Base-by-base conservation (phyloP, 2,888 invertebrate species). In the Euphydryas editha region DNA sequence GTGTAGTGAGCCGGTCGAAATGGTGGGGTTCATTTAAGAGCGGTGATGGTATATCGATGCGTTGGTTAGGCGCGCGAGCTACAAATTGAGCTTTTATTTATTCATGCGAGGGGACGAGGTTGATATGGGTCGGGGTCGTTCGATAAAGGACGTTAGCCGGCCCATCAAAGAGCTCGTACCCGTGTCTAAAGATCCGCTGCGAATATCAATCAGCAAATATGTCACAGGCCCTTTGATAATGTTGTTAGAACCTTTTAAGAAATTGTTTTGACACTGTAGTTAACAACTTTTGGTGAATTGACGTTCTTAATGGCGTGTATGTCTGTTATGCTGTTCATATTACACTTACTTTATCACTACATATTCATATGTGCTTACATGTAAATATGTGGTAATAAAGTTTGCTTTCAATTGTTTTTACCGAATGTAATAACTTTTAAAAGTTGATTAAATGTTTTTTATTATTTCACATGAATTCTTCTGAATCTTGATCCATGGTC, bases 51-150 rank as follows among this genome's bases (percentile, higher is more conserved):
- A 81, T 81, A 83, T 84, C 83, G 83, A 84, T 81, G 84, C 82
- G 81, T 84, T 81, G 79, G 83, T 83, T 84, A 84, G 85, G 84
- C 87, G 85, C 82, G 83, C 83, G 81, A 82, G 86, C 85, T 84
- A 88, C 91, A 90, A 91, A 90, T 89, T 89, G 89, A 88, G 87
- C 86, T 84, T 89, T 90, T 90, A 90, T 89, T 91, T 91, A 92
- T 92, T 91, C 91, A 91, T 89, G 85, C 81, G 85, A 85, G 84
- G 87, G 87, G 87, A 83, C 80, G 82, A 86, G 83, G 85, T 82
- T 87, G 87, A 90, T 88, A 87, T 90, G 88, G 89, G 89, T 88
- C 88, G 88, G 87, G 90, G 87, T 85, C 89, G 86, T 80, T 82
- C 80, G 81, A 85, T 85, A 88, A 87, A 87, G 87, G 87, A 86